Evolutionary conservation across 1,140 invertebrate genomes (phyloP), one percentile per base, ranked within the genome.

Genomic region (Eurosta solidaginis): DNA sequence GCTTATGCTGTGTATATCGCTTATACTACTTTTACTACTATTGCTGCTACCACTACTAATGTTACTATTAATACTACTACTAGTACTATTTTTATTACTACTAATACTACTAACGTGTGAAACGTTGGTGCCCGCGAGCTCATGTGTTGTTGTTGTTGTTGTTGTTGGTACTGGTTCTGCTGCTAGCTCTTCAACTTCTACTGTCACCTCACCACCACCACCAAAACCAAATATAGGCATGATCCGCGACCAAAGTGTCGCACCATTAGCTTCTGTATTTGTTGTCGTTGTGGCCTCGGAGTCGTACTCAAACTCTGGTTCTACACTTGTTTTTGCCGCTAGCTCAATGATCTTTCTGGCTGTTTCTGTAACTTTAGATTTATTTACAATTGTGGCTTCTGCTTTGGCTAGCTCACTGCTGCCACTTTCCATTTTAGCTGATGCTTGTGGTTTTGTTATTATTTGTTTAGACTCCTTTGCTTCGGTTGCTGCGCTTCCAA

Each of bases 181-280:
- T 54, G 47, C 22, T 78, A 33, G 12, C n/a, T 45, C 14, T 22
- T 7, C 27, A 9, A 1, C 52, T 59, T 59, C 49, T 29, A 20
- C 36, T 74, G 40, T 6, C 42, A 52, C 20, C 1, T 5, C 20
- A 4, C 20, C 9, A 6, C 9, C 33, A 14, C 3, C 54, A 27
- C 77, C 63, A 74, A 73, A 78, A n/a, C 63, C 33, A 33, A 68
- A 78, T 45, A 73, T 50, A 22, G 79, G 79, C 73, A 79, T 78
- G 14, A 79, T 78, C 59, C 77, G 77, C 14, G 79, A 78, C 79
- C 79, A 79, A 29, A 78, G 76, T 68, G 77, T 77, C 20, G 36
- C 40, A 40, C n/a, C 33, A 4, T 36, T 63, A 44, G 27, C 20
- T 68, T 49, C 40, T 40, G 25, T 14, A 40, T 33, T n/a, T 76